Percentiles rank a stretch among this genome's conserved stretches.
Evolutionary conservation across 2,888 invertebrate genomes (phyloP).

Genomic region (Parascotia fuliginaria): DNA sequence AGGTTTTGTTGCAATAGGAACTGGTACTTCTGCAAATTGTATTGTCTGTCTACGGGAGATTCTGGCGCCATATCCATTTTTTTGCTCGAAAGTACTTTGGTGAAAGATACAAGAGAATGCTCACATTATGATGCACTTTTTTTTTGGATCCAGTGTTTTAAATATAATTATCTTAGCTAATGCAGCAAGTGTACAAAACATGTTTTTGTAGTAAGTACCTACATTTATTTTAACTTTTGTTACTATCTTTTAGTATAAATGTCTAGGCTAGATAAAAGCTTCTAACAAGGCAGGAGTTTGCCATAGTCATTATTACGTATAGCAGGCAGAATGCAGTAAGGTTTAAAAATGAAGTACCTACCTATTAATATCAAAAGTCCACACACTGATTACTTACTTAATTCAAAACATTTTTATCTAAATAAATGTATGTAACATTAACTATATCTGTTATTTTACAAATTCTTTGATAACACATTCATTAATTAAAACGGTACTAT

Average conservation of each 20-base stretch:
- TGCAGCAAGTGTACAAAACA: too few species aligned
- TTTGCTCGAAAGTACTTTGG: conserved; percentile 25
- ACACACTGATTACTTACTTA: background rate
- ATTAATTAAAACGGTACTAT: conserved; percentile 9
- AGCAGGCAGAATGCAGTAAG: too few species aligned
- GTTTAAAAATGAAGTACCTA: too few species aligned
- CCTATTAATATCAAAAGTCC: background rate
- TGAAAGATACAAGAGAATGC: background rate
- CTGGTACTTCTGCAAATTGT: conserved; percentile 45
- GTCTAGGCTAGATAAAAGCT: too few species aligned
- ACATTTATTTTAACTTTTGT: too few species aligned
- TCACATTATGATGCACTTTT: background rate
- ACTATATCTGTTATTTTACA: background rate
- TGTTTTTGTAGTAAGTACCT: too few species aligned
- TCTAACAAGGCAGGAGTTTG: too few species aligned
- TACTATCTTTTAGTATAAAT: too few species aligned
- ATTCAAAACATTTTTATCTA: background rate
- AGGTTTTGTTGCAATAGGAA: conserved; percentile 25
- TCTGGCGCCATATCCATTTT: conserved; percentile 46
- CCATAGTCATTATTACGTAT: too few species aligned
- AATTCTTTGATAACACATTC: conserved; percentile 13
- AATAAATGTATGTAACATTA: background rate
- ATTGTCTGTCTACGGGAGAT: conserved; percentile 47
- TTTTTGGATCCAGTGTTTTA: background rate
- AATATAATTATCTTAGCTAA: too few species aligned